Evolutionary conservation across 2,888 invertebrate species (phyloP).

Genomic region (Scrobipalpa costella): DNA sequence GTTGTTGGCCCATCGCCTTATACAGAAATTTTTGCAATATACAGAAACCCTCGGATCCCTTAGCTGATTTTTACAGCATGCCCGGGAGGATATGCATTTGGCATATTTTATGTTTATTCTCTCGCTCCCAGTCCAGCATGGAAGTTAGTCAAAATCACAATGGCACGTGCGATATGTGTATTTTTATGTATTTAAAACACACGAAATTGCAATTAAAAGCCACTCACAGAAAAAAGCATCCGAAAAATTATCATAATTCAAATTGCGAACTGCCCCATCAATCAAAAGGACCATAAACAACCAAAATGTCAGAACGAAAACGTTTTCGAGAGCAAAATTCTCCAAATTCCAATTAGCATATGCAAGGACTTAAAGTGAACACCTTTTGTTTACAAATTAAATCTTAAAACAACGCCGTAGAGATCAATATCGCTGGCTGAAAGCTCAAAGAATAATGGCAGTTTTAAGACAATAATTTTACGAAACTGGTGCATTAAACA

Average conservation of each 20-base stretch:
- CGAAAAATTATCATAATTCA: conserved; percentile 12
- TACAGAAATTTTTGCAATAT: no score
- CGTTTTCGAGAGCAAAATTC: conserved; percentile 41
- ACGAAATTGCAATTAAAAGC: neutral
- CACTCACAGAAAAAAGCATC: neutral
- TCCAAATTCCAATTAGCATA: conserved; percentile 48
- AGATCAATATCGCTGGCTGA: conserved; percentile 7
- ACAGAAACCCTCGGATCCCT: no score
- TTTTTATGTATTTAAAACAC: neutral
- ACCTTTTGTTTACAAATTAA: conserved; percentile 15
- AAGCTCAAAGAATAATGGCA: conserved; percentile 20
- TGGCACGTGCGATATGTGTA: no score
- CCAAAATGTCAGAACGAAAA: conserved; percentile 37
- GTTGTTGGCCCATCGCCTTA: no score
- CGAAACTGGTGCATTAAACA: conserved; percentile 72
- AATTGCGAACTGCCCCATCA: conserved; percentile 27
- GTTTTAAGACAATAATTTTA: conserved; percentile 48
- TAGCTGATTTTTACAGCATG: no score
- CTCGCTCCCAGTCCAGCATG: no score
- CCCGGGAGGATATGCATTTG: no score
- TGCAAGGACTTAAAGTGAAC: conserved; percentile 39
- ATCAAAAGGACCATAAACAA: conserved; percentile 33
- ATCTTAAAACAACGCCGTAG: neutral
- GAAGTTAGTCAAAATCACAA: no score
- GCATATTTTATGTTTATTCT: no score